Percentiles rank a stretch among this genome's conserved stretches.
These are phyloP conservation scores for Talpa occidentalis DNA, from an alignment of 2,113 vertebrate species.

Conservation along the genomic window DNA sequence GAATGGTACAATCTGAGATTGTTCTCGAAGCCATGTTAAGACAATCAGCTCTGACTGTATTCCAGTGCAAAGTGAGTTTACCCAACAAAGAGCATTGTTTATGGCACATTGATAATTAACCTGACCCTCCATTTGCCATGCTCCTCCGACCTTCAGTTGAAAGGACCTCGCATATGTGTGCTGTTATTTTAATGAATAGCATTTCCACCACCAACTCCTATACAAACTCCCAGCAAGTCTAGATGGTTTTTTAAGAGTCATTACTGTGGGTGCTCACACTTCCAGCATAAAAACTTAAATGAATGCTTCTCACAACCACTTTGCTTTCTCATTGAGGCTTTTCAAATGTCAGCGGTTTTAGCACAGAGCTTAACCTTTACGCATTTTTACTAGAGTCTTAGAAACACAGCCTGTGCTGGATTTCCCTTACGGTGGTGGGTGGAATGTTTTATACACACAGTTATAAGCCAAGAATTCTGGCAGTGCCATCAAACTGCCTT, in stretches of 20 bases:
- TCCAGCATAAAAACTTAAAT: conserved; percentile 74
- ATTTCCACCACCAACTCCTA: neutral
- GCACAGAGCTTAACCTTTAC: conserved; percentile 83
- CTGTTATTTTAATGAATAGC: conserved; percentile 65
- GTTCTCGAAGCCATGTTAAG: conserved; percentile 30
- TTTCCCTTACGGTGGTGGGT: conserved; percentile 50
- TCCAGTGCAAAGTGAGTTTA: conserved; percentile 17
- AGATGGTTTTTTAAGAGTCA: conserved; percentile 45
- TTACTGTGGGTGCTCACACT: conserved; percentile 72
- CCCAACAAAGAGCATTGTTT: conserved; percentile 61
- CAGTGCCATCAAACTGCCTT: neutral
- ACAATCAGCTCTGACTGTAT: neutral
- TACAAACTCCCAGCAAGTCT: neutral
- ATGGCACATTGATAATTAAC: conserved; percentile 66
- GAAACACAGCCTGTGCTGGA: conserved; percentile 72
- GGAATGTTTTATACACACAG: conserved; percentile 54
- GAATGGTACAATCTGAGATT: neutral
- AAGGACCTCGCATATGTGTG: conserved; percentile 27
- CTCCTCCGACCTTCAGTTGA: neutral
- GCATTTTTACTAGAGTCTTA: conserved; percentile 68
- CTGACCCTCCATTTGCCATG: conserved; percentile 29
- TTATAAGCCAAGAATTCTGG: conserved; percentile 30
- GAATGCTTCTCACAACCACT: conserved; percentile 73
- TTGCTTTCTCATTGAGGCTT: conserved; percentile 77
- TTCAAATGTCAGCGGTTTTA: conserved; percentile 86